Evolutionary conservation across 2,888 invertebrate species (phyloP).

Genomic region (Hylaea fasciaria): DNA sequence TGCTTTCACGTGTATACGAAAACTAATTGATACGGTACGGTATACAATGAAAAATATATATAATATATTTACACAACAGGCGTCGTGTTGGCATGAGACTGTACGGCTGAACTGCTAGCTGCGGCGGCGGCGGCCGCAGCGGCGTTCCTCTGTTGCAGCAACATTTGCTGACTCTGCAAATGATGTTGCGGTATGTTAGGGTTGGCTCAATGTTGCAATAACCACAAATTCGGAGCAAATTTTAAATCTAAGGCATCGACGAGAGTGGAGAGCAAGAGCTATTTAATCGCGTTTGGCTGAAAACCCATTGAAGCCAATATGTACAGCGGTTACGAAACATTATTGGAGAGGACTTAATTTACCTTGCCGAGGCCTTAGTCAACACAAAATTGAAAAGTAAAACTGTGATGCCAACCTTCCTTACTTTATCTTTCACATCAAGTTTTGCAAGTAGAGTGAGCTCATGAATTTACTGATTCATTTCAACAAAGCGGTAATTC

Average conservation of each 20-base stretch:
- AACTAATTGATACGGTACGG: too few relatives aligned
- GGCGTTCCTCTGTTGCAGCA: conserved; percentile 66
- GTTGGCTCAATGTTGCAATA: conserved; percentile 1
- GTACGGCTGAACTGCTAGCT: conserved; percentile 59
- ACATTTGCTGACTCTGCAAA: conserved; percentile 72
- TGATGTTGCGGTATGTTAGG: conserved; percentile 5
- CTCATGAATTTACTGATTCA: too few relatives aligned
- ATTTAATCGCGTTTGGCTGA: too few relatives aligned
- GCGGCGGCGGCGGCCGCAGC: conserved; percentile 54
- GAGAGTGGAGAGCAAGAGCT: too few relatives aligned
- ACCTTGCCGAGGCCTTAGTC: background rate
- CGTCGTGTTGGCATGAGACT: conserved; percentile 67
- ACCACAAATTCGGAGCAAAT: conserved; percentile 6
- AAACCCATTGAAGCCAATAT: too few relatives aligned
- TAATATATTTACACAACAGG: conserved; percentile 63
- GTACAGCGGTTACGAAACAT: too few relatives aligned
- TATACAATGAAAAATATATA: too few relatives aligned
- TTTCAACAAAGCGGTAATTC: too few relatives aligned
- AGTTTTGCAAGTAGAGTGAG: too few relatives aligned
- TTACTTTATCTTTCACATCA: background rate
- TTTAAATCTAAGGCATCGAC: background rate
- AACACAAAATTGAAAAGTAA: conserved; percentile 11
- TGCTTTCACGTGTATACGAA: too few relatives aligned
- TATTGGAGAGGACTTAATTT: too few relatives aligned
- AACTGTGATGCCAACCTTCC: conserved; percentile 16